Conservation (phyloP, 2,797 vertebrate species). For the Myotis pilosus region DNA sequence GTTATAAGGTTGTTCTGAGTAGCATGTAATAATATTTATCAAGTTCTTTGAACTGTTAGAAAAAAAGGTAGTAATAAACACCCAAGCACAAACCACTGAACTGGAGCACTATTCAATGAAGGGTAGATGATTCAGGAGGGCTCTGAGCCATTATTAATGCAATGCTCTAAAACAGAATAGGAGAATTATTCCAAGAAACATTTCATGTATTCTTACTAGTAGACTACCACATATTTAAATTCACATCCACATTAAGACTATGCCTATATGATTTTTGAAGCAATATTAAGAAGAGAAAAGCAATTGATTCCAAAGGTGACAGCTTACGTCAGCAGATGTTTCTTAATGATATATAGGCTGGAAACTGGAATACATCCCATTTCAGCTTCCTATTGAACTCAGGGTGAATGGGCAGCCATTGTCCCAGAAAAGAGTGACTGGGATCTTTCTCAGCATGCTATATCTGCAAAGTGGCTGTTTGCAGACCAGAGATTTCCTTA, state of each 20-base stretch:
- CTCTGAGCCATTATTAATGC: constrained; percentile 27
- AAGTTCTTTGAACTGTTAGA: constrained; percentile 28
- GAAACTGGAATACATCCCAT: neutral
- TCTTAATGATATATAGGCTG: neutral
- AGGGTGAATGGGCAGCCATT: neutral
- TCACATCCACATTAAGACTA: neutral
- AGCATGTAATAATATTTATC: neutral
- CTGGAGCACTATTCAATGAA: neutral
- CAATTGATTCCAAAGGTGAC: neutral
- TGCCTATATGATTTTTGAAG: neutral
- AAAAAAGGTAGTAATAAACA: constrained; percentile 46
- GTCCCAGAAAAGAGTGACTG: neutral
- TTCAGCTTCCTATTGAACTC: neutral
- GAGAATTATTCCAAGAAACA: neutral
- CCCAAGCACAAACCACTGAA: constrained; percentile 14
- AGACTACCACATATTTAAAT: neutral
- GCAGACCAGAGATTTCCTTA: neutral
- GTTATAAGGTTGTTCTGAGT: constrained; percentile 24
- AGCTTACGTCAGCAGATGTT: neutral
- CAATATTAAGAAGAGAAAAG: neutral
- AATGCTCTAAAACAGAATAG: constrained; percentile 8
- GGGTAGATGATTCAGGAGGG: neutral
- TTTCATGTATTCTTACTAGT: neutral
- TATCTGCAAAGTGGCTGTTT: neutral
- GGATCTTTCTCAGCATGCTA: neutral